Percentiles rank a stretch among this genome's conserved stretches.
These are phyloP conservation scores for Heterotilapia buettikoferi DNA, from an alignment of 2,113 vertebrate genomes.

Conservation along the genomic window DNA sequence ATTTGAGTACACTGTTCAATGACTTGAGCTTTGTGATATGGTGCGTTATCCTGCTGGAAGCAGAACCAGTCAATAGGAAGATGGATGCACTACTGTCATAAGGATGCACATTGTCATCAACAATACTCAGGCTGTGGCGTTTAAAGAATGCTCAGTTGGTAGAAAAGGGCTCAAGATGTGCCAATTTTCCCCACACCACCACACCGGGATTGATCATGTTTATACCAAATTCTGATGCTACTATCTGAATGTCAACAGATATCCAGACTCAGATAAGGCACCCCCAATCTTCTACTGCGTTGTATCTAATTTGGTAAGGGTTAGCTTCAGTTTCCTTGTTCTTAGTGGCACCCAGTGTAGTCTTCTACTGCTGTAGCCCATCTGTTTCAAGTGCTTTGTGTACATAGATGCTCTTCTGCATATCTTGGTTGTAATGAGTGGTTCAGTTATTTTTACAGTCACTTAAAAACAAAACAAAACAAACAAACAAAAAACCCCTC, in stretches of 20 bases:
- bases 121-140: background rate
- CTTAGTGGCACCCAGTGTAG: background rate
- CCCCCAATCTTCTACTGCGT: background rate
- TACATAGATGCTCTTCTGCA: background rate
- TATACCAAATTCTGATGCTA: background rate
- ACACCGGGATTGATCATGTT: background rate
- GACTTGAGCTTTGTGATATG: background rate
- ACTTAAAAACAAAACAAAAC: background rate
- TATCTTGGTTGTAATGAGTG: background rate
- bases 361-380: background rate
- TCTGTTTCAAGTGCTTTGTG: background rate
- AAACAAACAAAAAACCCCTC: background rate
- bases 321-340: background rate
- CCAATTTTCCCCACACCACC: background rate
- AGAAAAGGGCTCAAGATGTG: rapidly evolving
- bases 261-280: background rate
- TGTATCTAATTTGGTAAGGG: background rate
- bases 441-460: background rate
- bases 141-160: background rate
- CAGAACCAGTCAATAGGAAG: background rate
- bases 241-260: background rate
- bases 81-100: background rate
- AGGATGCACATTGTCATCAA: background rate
- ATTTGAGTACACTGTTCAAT: background rate
- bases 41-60: background rate